Percentiles rank a stretch among this genome's conserved stretches.
Evolutionary conservation across 2,888 invertebrate genomes (phyloP).

Genomic region (Theretra japonica): DNA sequence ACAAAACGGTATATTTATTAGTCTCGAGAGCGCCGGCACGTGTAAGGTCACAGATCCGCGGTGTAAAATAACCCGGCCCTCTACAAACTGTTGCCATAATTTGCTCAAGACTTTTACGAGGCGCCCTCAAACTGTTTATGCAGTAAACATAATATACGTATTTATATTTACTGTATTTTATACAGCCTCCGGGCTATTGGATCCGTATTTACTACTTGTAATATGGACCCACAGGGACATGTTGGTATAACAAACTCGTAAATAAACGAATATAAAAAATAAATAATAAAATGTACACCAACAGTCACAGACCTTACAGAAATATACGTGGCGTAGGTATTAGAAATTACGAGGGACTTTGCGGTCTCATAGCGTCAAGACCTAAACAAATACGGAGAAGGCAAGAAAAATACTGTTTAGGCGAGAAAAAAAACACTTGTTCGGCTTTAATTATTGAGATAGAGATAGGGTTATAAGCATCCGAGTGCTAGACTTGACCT

Average conservation of each 20-base stretch:
- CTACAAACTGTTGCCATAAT: slow-evolving; percentile 35
- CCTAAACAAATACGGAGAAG: too few relatives aligned
- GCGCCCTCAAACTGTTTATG: slow-evolving; percentile 30
- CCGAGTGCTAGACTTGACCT: too few relatives aligned
- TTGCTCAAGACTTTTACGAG: slow-evolving; percentile 39
- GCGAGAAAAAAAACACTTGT: too few relatives aligned
- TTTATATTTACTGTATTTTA: slow-evolving; percentile 18
- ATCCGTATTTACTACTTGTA: background rate
- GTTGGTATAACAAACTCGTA: background rate
- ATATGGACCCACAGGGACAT: background rate
- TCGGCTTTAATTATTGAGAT: too few relatives aligned
- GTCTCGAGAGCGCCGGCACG: slow-evolving; percentile 15
- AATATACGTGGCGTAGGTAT: too few relatives aligned
- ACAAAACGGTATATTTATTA: slow-evolving; percentile 22
- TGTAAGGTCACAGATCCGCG: slow-evolving; percentile 17
- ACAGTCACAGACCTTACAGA: too few relatives aligned
- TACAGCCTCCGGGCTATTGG: background rate
- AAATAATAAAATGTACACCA: too few relatives aligned
- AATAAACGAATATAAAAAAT: background rate
- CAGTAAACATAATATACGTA: slow-evolving; percentile 22
- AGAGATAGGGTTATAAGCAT: too few relatives aligned
- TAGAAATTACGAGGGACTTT: too few relatives aligned
- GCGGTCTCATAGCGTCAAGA: too few relatives aligned
- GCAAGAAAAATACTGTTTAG: too few relatives aligned
- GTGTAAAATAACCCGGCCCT: slow-evolving; percentile 28